Percentiles rank a stretch among this genome's conserved stretches.
Conservation (phyloP, 2,888 invertebrate genomes). For the Meteorus cinctellus region DNA sequence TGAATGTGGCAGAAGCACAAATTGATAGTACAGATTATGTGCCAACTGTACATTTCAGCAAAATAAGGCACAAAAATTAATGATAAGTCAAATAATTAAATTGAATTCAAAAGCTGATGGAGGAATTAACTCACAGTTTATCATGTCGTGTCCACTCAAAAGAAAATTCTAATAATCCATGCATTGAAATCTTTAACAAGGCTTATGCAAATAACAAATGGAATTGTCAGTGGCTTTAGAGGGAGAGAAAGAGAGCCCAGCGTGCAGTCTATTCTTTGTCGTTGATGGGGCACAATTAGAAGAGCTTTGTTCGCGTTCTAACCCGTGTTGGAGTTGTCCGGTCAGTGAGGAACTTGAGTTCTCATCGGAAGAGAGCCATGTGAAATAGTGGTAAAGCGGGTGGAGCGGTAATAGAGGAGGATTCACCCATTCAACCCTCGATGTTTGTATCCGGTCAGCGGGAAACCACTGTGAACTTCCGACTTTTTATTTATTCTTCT, state of each 20-base stretch:
- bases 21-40: too few relatives aligned
- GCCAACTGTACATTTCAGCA: too few relatives aligned
- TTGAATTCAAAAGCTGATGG: background rate
- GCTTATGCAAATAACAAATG: slow-evolving; percentile 69
- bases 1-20: too few relatives aligned
- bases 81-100: background rate
- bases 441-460: slow-evolving; percentile 67
- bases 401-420: slow-evolving; percentile 19
- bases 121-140: background rate
- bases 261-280: slow-evolving; percentile 61
- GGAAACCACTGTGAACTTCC: slow-evolving; percentile 59
- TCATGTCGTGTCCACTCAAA: background rate
- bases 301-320: slow-evolving; percentile 63
- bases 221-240: slow-evolving; percentile 63
- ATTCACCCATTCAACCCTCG: slow-evolving; percentile 68
- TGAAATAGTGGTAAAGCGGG: background rate
- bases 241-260: background rate
- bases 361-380: slow-evolving; percentile 50
- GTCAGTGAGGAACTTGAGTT: slow-evolving; percentile 58
- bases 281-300: slow-evolving; percentile 69
- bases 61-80: background rate
- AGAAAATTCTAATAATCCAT: background rate
- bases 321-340: slow-evolving; percentile 61
- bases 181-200: slow-evolving; percentile 65
- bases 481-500: slow-evolving; percentile 38